These are phyloP conservation scores for Cacoxenus indagator DNA, from an alignment of 2,888 invertebrate species.

Conservation along the genomic window DNA sequence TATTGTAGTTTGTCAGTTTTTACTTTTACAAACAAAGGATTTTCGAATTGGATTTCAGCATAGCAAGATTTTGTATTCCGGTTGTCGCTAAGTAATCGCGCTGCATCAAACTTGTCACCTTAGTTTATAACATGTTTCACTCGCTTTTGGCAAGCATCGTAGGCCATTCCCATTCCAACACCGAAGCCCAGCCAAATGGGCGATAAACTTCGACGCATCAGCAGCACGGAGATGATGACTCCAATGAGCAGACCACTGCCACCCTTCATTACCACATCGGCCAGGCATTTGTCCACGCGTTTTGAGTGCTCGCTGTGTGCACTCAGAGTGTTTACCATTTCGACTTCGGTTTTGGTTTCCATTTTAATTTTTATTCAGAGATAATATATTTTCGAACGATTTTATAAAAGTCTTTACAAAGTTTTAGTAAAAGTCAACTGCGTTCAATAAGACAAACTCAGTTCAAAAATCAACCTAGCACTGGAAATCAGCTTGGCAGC, in stretches of 20 bases:
- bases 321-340: background rate
- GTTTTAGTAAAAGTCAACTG: too few relatives aligned
- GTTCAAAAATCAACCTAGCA: too few relatives aligned
- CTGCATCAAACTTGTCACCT: background rate
- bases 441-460: too few relatives aligned
- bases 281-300: slow-evolving; percentile 33
- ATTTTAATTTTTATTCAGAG: background rate
- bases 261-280: slow-evolving; percentile 37
- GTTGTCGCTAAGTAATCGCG: background rate
- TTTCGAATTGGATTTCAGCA: background rate
- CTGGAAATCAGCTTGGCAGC: too few relatives aligned
- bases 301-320: too few relatives aligned
- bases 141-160: slow-evolving; percentile 32
- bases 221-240: slow-evolving; percentile 26
- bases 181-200: slow-evolving; percentile 41
- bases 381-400: too few relatives aligned
- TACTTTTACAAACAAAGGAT: too few relatives aligned
- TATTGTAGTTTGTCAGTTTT: too few relatives aligned
- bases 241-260: slow-evolving; percentile 36
- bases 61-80: background rate
- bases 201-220: slow-evolving; percentile 34
- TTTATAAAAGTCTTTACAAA: too few relatives aligned
- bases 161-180: slow-evolving; percentile 35
- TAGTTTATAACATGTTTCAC: background rate
- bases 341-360: background rate